These are phyloP conservation scores for Paraescarpia echinospica DNA, from an alignment of 1,140 invertebrate genomes.

Conservation along the genomic window DNA sequence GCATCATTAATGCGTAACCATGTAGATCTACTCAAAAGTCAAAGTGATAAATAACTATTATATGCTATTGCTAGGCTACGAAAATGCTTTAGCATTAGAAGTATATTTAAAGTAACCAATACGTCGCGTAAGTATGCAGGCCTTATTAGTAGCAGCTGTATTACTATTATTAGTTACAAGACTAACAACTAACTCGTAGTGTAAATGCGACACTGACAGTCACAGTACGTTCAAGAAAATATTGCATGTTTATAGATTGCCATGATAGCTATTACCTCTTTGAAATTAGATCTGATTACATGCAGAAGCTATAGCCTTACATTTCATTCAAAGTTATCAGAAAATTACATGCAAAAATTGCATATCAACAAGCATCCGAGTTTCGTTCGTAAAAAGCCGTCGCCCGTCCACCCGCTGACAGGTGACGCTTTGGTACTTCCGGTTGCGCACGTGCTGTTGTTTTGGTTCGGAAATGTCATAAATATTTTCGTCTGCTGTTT, in stretches of 20 bases:
- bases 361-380: neutral
- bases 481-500: neutral
- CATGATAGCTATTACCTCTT: neutral
- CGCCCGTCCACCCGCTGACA: constrained; percentile 1
- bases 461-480: neutral
- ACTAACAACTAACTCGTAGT: too few relatives aligned
- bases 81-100: neutral
- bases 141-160: neutral
- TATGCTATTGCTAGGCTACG: neutral
- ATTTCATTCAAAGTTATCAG: neutral
- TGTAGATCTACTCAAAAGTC: too few relatives aligned
- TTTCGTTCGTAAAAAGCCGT: constrained; percentile 1
- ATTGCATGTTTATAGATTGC: neutral
- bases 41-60: too few relatives aligned
- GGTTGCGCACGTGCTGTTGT: neutral
- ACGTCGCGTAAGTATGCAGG: too few relatives aligned
- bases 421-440: neutral
- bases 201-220: neutral
- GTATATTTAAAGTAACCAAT: neutral
- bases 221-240: neutral
- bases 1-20: too few relatives aligned
- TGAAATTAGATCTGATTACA: neutral
- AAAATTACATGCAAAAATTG: neutral
- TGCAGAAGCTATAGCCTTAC: neutral
- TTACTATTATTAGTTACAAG: neutral